Conservation (phyloP, 2,797 vertebrate species). For the Macropodus opercularis region DNA sequence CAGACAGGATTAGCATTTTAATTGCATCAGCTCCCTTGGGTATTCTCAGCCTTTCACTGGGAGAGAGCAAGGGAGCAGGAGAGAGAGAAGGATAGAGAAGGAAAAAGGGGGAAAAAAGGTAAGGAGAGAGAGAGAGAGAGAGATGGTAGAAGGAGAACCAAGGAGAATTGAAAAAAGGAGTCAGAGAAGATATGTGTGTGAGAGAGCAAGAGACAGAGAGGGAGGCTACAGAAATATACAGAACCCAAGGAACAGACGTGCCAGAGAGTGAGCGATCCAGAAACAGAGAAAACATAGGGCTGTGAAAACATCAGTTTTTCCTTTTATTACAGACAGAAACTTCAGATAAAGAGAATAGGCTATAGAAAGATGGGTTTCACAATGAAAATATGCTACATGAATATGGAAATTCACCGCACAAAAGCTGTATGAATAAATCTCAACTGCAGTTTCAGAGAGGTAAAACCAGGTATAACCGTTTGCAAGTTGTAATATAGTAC, state of each 20-base stretch:
- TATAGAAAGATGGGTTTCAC: conserved; percentile 45
- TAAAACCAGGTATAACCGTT: conserved; percentile 31
- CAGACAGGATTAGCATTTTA: conserved; percentile 92
- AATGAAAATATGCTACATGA: conserved; percentile 55
- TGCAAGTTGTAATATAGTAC: conserved; percentile 17
- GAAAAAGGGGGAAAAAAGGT: conserved; percentile 62
- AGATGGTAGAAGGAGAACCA: conserved; percentile 78
- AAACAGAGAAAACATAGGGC: conserved; percentile 60
- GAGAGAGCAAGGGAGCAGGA: conserved; percentile 77
- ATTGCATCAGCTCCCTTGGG: conserved; percentile 90
- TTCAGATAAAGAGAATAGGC: conserved; percentile 59
- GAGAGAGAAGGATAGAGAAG: conserved; percentile 58
- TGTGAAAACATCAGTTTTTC: conserved; percentile 67
- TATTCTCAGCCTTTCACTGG: conserved; percentile 88
- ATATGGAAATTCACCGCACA: conserved; percentile 54
- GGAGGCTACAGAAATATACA: conserved; percentile 65
- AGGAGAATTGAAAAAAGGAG: conserved; percentile 81
- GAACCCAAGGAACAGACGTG: conserved; percentile 62
- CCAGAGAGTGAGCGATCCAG: conserved; percentile 56
- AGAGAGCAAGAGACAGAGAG: conserved; percentile 47
- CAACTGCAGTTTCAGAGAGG: conserved; percentile 28
- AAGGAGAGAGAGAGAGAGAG: conserved; percentile 44
- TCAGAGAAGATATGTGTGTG: conserved; percentile 78
- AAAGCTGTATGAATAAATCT: conserved; percentile 52
- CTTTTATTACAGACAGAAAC: conserved; percentile 64